A percentile compares a stretch with the other conserved stretches of the same genome.
Evolutionary conservation across 1,140 invertebrate genomes (phyloP).

Genomic region (Dinothrombium tinctorium): DNA sequence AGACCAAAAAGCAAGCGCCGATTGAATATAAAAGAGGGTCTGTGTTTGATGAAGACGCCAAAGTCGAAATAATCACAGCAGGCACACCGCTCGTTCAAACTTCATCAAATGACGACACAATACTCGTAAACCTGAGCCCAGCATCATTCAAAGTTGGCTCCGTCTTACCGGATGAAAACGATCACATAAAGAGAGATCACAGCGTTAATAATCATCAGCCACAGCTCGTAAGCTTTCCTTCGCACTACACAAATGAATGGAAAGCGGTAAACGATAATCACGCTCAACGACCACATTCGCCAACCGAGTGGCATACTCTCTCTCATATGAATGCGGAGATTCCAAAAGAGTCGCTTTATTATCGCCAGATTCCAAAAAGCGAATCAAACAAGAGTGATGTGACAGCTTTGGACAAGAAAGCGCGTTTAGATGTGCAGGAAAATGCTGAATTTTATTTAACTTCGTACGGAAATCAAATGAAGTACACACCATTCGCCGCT

Average conservation of each 20-base stretch:
- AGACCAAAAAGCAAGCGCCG: neutral
- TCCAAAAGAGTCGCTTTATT: no score
- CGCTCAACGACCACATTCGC: no score
- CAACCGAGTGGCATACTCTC: no score
- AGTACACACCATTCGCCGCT: neutral
- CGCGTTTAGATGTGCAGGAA: neutral
- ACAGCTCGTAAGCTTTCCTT: no score
- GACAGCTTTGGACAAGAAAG: no score
- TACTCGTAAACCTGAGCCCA: neutral
- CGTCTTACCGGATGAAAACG: no score
- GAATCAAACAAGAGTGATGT: no score
- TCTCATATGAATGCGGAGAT: no score
- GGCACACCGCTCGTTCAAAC: neutral
- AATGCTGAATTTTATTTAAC: neutral
- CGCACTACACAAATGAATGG: no score
- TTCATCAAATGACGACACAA: neutral
- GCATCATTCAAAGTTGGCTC: neutral
- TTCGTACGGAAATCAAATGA: neutral
- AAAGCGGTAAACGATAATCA: neutral
- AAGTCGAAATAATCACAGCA: conserved; percentile 1
- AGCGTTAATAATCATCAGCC: no score
- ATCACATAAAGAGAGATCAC: no score
- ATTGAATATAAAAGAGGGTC: neutral
- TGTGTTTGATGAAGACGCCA: neutral
- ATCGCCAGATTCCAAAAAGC: no score